Evolutionary conservation across 2,113 vertebrate genomes (phyloP), one percentile per base, ranked within the genome.

Genomic region (Astatotilapia flaviijosephi): DNA sequence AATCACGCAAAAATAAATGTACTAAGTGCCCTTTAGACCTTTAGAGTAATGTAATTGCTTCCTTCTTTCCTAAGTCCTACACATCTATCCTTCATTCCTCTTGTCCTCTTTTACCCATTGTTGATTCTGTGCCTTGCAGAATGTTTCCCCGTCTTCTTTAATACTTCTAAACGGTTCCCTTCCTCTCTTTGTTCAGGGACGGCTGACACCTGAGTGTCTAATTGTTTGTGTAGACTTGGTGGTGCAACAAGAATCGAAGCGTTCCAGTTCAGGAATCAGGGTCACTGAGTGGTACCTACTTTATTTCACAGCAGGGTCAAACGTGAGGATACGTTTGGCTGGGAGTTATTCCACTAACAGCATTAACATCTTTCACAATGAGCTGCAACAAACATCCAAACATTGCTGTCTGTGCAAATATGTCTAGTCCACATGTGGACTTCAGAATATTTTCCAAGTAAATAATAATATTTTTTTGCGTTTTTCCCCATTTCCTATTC

Each of bases 141-240:
- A 42, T 40, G 5, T 42, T 17, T 26, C 21, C 68, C 6, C 4
- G 6, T 5, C 15, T 49, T 77, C 42, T 31, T 8, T 1, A 31
- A 77, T 47, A 28, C 23, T 28, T 75, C 42, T 75, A 28, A 47
- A 7, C 3, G 6, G 26, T 14, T 17, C 55, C 55, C 55, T 28
- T 58, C 7, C 13, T 58, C 5, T 58, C 13, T 15, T 6, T 9
- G 55, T 58, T 87, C 19, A 82, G 21, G 11, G 21, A 80, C 14
- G 42, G 88, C 88, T 93, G 84, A 89, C 10, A 62, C 5, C 26
- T 23, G 79, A 60, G 68, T 6, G 73, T 87, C 84, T 88, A 83
- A 91, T 90, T 35, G 88, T 54, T 77, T 47, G 60, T 60, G 17
- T 6, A 54, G 82, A 80, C 73, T 35, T 19, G 73, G 9, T 80